phyloP scores from a whole-genome alignment of 2,888 invertebrate genomes.

The Yponomeuta plumbellus region DNA sequence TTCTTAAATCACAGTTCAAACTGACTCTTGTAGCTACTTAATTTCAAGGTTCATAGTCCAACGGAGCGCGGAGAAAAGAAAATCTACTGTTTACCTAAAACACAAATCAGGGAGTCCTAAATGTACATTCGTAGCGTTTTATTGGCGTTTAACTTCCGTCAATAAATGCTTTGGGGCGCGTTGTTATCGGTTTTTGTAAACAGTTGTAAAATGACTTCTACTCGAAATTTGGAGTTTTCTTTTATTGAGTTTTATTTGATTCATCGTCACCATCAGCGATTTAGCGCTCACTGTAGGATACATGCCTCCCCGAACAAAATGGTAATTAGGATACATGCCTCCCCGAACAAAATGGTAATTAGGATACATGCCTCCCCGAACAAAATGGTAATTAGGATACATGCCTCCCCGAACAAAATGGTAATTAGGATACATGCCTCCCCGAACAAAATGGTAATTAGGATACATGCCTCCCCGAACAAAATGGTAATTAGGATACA shows the following conservation, averaged over 20 bases:
- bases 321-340: too few species aligned
- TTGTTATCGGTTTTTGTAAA: constrained; percentile 11
- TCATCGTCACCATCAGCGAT: too few species aligned
- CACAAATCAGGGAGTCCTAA: constrained; percentile 63
- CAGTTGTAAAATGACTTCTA: constrained; percentile 13
- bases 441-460: too few species aligned
- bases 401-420: too few species aligned
- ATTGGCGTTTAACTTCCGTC: constrained; percentile 44
- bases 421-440: too few species aligned
- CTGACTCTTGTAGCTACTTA: neutral
- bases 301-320: too few species aligned
- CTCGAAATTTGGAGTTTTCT: neutral
- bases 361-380: too few species aligned
- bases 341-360: too few species aligned
- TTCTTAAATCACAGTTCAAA: neutral
- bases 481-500: too few species aligned
- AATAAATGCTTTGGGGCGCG: constrained; percentile 46
- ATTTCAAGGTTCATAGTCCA: neutral
- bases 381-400: too few species aligned
- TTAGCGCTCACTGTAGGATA: too few species aligned
- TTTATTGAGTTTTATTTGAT: neutral
- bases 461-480: too few species aligned
- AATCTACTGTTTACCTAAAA: constrained; percentile 38
- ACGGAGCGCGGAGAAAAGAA: neutral
- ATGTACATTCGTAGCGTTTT: constrained; percentile 46